Evolutionary conservation across 2,888 invertebrate species (phyloP).

Genomic region (Atherix ibis): DNA sequence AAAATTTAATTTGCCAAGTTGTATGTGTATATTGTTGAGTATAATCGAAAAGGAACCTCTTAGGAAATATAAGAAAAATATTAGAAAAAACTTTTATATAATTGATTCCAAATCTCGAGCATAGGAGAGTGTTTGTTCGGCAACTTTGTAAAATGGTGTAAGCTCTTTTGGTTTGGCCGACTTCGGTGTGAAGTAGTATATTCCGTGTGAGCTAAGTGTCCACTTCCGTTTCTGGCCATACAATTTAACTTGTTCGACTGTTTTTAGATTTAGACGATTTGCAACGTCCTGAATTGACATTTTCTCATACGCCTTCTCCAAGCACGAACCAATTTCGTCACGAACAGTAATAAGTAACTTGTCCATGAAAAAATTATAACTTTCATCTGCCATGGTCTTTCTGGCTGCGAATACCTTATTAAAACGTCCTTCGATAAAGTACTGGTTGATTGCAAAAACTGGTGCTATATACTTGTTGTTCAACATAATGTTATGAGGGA

Average conservation of each 20-base stretch:
- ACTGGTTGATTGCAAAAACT: slow-evolving; percentile 85
- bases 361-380: slow-evolving; percentile 87
- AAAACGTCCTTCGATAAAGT: slow-evolving; percentile 93
- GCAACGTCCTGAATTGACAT: slow-evolving; percentile 68
- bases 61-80: too few relatives aligned
- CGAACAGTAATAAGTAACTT: slow-evolving; percentile 81
- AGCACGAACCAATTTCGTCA: slow-evolving; percentile 81
- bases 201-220: slow-evolving; percentile 57
- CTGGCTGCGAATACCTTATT: slow-evolving; percentile 82
- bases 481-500: slow-evolving; percentile 74
- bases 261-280: slow-evolving; percentile 66
- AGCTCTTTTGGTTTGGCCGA: slow-evolving; percentile 52
- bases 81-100: too few relatives aligned
- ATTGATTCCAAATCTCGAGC: slow-evolving; percentile 94
- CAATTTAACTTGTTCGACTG: slow-evolving; percentile 50
- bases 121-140: slow-evolving; percentile 80
- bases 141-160: slow-evolving; percentile 77
- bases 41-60: too few relatives aligned
- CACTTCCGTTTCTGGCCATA: slow-evolving; percentile 51
- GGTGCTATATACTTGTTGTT: slow-evolving; percentile 81
- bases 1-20: too few relatives aligned
- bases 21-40: too few relatives aligned
- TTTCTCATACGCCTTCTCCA: slow-evolving; percentile 81
- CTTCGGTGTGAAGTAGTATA: slow-evolving; percentile 59
- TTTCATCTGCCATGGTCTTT: slow-evolving; percentile 78